Conservation (phyloP, 2,797 vertebrate species). For the Balearica regulorum region DNA sequence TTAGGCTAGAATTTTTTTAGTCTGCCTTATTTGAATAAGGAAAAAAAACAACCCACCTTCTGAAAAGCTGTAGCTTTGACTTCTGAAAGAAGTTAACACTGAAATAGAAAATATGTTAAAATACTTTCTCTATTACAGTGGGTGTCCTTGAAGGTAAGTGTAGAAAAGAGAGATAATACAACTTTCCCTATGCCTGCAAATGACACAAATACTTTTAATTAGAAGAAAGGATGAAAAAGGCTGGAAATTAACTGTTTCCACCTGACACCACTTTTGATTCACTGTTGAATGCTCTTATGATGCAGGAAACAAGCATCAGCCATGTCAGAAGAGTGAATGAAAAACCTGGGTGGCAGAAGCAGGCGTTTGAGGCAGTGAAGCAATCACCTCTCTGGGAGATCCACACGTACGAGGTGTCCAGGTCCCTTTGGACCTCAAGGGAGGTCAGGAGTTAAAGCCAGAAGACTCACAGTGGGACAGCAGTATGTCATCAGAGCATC, state of each 20-base stretch:
- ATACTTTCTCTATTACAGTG: neutral
- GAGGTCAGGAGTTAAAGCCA: neutral
- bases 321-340: neutral
- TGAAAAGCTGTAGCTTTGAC: neutral
- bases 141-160: neutral
- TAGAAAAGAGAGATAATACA: neutral
- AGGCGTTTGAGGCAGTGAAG: neutral
- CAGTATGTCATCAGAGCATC: neutral
- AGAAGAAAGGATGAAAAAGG: neutral
- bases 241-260: neutral
- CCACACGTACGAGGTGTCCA: accelerated
- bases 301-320: neutral
- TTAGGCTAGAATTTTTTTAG: neutral
- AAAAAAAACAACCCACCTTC: neutral
- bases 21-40: neutral
- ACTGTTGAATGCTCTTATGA: neutral
- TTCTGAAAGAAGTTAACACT: neutral
- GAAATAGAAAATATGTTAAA: neutral
- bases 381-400: neutral
- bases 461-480: neutral
- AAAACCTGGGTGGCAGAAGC: neutral
- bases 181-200: neutral
- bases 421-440: neutral
- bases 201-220: neutral
- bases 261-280: neutral